A percentile compares a stretch with the other conserved stretches of the same genome.
Evolutionary conservation across 1,140 invertebrate genomes (phyloP).

Genomic region (Cyclargus thomasi): DNA sequence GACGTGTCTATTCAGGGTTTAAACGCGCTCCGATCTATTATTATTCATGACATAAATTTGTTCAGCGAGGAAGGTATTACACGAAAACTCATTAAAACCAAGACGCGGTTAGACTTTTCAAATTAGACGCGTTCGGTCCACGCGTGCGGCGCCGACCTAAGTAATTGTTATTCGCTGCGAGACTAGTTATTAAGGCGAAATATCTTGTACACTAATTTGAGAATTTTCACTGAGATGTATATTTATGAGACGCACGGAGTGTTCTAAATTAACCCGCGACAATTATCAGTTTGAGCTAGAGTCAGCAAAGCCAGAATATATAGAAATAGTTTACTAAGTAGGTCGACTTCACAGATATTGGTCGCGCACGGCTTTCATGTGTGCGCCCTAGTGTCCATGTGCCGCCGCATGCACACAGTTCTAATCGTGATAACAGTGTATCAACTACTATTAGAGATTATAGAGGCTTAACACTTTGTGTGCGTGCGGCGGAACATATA

Average conservation of each 20-base stretch:
- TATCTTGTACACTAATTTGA: conserved; percentile 46
- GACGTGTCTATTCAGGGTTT: conserved; percentile 63
- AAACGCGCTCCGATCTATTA: conserved; percentile 59
- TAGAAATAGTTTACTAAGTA: too few relatives aligned
- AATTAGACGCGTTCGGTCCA: conserved; percentile 72
- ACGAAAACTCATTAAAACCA: conserved; percentile 71
- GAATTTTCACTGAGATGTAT: conserved; percentile 16
- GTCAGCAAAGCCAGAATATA: too few relatives aligned
- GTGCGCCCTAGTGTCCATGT: too few relatives aligned
- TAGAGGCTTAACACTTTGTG: too few relatives aligned
- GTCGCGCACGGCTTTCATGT: too few relatives aligned
- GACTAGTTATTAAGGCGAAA: conserved; percentile 55
- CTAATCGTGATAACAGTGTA: too few relatives aligned
- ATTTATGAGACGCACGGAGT: background rate
- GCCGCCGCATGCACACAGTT: too few relatives aligned
- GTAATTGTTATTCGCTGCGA: conserved; percentile 63
- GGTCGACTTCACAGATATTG: too few relatives aligned
- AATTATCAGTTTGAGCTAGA: background rate
- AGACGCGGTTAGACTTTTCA: conserved; percentile 70
- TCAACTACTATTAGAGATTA: too few relatives aligned
- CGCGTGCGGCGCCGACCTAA: conserved; percentile 41
- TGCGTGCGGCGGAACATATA: too few relatives aligned
- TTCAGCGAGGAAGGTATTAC: conserved; percentile 65
- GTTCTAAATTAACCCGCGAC: background rate
- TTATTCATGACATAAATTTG: conserved; percentile 74